phyloP scores from a whole-genome alignment of 2,888 invertebrate genomes.

The Baccha elongata region DNA sequence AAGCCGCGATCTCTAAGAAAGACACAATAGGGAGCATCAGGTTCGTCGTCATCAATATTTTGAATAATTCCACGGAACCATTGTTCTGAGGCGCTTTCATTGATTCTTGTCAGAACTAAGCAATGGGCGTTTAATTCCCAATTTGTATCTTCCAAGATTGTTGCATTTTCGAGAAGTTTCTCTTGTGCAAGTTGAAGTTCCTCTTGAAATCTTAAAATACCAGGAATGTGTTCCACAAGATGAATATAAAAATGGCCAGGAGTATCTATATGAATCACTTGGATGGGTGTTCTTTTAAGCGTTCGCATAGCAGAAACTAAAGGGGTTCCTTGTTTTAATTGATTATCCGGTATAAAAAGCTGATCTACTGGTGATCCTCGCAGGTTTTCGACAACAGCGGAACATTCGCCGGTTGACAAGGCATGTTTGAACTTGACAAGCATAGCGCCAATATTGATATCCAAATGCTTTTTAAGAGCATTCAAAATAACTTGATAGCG shows the following conservation, averaged over 20 bases:
- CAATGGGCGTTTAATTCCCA: conserved; percentile 85
- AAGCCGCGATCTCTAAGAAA: conserved; percentile 87
- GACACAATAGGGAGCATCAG: conserved; percentile 80
- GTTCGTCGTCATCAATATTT: conserved; percentile 75
- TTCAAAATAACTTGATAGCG: conserved; percentile 82
- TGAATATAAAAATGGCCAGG: conserved; percentile 86
- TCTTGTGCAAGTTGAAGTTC: conserved; percentile 82
- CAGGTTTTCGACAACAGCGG: conserved; percentile 28
- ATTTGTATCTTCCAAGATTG: conserved; percentile 49
- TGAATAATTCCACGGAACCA: conserved; percentile 86
- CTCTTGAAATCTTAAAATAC: conserved; percentile 83
- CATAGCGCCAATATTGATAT: conserved; percentile 83
- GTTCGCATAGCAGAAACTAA: conserved; percentile 9
- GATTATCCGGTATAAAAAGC: neutral
- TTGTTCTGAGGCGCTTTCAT: conserved; percentile 83
- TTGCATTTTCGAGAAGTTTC: conserved; percentile 21
- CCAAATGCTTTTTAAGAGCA: conserved; percentile 78
- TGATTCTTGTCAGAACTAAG: conserved; percentile 82
- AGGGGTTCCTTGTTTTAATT: conserved; percentile 32
- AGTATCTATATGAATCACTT: conserved; percentile 83
- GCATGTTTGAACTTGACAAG: conserved; percentile 83
- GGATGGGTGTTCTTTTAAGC: conserved; percentile 76
- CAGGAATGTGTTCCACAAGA: conserved; percentile 82
- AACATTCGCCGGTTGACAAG: conserved; percentile 82
- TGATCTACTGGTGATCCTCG: conserved; percentile 9